Percentiles rank a stretch among this genome's conserved stretches.
phyloP scores from a whole-genome alignment of 2,113 vertebrate species.

The Hypocryptadius cinnamomeus region DNA sequence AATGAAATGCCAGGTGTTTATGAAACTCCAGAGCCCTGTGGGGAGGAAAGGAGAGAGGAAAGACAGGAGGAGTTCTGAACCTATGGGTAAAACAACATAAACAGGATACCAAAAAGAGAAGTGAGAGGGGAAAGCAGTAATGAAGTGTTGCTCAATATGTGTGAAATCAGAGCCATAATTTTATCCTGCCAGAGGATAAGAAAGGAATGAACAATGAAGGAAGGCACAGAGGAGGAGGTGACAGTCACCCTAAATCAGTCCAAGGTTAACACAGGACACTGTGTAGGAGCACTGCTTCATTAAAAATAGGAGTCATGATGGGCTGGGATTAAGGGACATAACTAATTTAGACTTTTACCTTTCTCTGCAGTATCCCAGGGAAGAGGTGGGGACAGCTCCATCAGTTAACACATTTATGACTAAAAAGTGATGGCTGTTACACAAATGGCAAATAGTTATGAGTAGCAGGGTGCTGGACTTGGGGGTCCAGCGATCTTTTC shows the following conservation, averaged over 20 bases:
- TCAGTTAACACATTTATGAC: neutral
- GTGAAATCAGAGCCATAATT: conserved; percentile 32
- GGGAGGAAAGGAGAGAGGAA: neutral
- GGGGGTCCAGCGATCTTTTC: neutral
- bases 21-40: conserved; percentile 45
- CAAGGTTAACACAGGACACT: conserved; percentile 19
- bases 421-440: neutral
- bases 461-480: neutral
- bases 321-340: neutral
- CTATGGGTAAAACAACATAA: conserved; percentile 44
- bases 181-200: conserved; percentile 35
- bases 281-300: neutral
- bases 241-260: conserved; percentile 12
- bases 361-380: neutral
- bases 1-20: conserved; percentile 65
- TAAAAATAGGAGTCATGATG: neutral
- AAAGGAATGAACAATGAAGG: conserved; percentile 42
- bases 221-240: conserved; percentile 10
- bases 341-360: neutral
- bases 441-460: neutral
- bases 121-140: neutral
- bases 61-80: conserved; percentile 9
- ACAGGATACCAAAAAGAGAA: conserved; percentile 46
- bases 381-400: neutral
- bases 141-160: conserved; percentile 18